Base-by-base conservation (phyloP, 2,888 invertebrate species). In the Flabesymbios commensalis region DNA sequence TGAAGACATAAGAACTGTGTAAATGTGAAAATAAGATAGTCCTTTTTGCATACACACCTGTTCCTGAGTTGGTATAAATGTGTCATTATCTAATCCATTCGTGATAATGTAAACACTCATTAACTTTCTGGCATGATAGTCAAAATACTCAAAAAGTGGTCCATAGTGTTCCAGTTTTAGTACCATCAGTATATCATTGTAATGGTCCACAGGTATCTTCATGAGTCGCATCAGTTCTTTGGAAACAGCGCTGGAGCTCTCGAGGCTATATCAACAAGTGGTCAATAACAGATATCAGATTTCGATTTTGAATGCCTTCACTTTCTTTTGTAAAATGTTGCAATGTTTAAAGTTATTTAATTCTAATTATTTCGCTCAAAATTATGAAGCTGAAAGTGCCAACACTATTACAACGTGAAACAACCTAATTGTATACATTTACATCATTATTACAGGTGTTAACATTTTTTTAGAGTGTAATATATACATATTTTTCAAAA, bases 171-270 rank as follows among this genome's bases (percentile, higher is more conserved):
- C 89, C 67, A 99, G 85, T 75, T 92, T 88, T 59, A 96, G 87
- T 19, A 99, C 88, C 0, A 90, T 91, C 48, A 97, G 85, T 17
- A 95, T 88, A 82, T 96, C 92, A 82, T 93, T 93, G 84, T 97
- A 98, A 76, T 92, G 91, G 79, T 97, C 95, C 1, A 97, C 88
- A 0, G 98, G 97, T 48, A 98, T 91, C 82, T 94, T 93, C 77
- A 99, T 87, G 62, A 99, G 87, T 76, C 94, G 90, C 77, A 92
- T 91, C 65, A 99, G 85, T 80, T 99, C 99, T 74, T 93, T 91
- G 70, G 95, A 95, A 0, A 97, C 93, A 5, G 76, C 70, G 59
- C 77, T 78, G 14, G 75, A 75, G 66, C 78, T 75, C 60, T 80
- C 79, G 33, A 81, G 66, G 64, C 81, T 81, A 74, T 19, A 41